These are phyloP conservation scores for Berghia stephanieae DNA, from an alignment of 1,140 invertebrate genomes.

Conservation along the genomic window DNA sequence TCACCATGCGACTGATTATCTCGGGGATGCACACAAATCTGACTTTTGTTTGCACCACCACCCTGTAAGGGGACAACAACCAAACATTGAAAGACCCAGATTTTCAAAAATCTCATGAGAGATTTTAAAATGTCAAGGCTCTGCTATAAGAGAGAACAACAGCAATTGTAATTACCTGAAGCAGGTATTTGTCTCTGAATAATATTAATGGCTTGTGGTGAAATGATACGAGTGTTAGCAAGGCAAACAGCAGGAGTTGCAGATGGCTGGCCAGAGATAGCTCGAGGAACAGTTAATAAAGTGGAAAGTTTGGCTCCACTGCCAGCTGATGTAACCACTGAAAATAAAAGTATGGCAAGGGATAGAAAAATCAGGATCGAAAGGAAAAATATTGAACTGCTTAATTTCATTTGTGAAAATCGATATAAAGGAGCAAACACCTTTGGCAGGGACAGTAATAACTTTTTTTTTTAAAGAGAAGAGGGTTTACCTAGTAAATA, in stretches of 20 bases:
- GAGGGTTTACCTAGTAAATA: no score
- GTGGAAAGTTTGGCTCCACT: slow-evolving; percentile 12
- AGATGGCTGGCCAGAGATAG: background rate
- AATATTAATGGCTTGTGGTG: slow-evolving; percentile 31
- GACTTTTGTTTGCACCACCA: no score
- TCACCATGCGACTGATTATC: no score
- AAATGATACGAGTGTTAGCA: slow-evolving; percentile 28
- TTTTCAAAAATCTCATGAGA: background rate
- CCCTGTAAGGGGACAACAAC: no score
- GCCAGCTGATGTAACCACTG: slow-evolving; percentile 24
- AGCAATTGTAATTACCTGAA: slow-evolving; percentile 22
- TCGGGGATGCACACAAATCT: no score
- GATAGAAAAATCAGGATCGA: no score
- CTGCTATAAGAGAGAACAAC: background rate
- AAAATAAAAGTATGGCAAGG: slow-evolving; percentile 3
- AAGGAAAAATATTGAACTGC: no score
- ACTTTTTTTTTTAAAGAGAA: no score
- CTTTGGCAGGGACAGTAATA: no score
- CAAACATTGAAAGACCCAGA: no score
- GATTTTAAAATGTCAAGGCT: background rate
- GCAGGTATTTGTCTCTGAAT: slow-evolving; percentile 35
- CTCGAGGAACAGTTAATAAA: slow-evolving; percentile 20
- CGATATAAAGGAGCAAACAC: no score
- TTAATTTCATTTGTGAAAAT: no score
- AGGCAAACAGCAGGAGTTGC: slow-evolving; percentile 12